These are phyloP conservation scores for Tricholaema leucomelas DNA, from an alignment of 2,113 vertebrate genomes.

Conservation along the genomic window DNA sequence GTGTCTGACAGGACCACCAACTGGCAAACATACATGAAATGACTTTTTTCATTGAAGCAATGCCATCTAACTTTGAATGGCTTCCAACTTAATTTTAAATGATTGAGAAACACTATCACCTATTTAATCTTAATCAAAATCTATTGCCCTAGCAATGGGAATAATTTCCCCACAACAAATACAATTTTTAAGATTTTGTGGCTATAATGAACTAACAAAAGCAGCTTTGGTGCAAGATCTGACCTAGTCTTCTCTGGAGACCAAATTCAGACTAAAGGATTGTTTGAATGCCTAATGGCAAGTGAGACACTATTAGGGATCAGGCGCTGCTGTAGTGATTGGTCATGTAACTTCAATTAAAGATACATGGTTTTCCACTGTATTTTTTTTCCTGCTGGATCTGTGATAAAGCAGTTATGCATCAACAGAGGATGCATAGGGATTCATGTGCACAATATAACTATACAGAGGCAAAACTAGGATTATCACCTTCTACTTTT, in stretches of 20 bases:
- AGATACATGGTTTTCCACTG: rapidly evolving
- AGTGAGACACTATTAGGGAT: background rate
- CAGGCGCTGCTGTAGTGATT: background rate
- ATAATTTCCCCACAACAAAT: background rate
- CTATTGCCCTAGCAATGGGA: background rate
- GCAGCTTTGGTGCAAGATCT: background rate
- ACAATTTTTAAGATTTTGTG: background rate
- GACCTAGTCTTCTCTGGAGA: background rate
- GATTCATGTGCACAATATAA: background rate
- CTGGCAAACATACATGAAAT: background rate
- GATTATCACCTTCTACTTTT: background rate
- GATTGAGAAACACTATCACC: background rate
- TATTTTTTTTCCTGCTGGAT: background rate
- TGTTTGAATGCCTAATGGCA: background rate
- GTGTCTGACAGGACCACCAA: background rate
- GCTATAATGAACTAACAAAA: conserved; percentile 4
- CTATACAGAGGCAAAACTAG: background rate
- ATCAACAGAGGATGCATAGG: rapidly evolving
- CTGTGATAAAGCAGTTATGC: background rate
- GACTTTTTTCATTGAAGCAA: background rate
- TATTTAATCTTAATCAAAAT: background rate
- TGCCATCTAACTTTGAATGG: background rate
- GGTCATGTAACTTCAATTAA: background rate
- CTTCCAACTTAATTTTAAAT: conserved; percentile 16
- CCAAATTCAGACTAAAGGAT: background rate